Base-by-base conservation (phyloP, 2,113 vertebrate species). In the Mus musculus region DNA sequence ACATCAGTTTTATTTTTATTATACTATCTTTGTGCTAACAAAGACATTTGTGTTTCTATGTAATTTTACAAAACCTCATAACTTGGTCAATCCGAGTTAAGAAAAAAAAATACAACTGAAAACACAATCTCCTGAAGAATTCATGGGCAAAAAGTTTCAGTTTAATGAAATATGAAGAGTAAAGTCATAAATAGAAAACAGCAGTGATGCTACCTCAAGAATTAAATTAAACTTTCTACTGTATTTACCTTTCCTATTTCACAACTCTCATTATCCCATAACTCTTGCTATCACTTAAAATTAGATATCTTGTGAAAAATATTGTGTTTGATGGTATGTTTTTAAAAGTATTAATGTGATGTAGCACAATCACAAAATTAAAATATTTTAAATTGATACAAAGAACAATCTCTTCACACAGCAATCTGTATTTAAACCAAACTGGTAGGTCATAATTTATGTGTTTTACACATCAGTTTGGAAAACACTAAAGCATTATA, bases 171-270 rank as follows among this genome's bases (percentile, higher is more conserved):
- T 28, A 69, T 63, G n/a, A 75, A 76, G 17, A 87, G 12, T n/a
- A 90, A 12, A 82, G 13, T 73, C 63, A 95, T 10, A 92, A 90
- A 78, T 42, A 82, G 54, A 93, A 97, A 97, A 94, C 8, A 42
- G 8, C 56, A 95, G 56, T 78, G 9, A 7, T 82, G 54, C 56
- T 30, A 73, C 39, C 4, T 72, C 33, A 91, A 94, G 26, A n/a
- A 91, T 94, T 73, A 75, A 19, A 36, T 87, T 92, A 92, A 96
- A 63, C 28, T 91, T 69, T 91, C 36, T 20, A 95, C 42, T 93
- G 94, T 90, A 87, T 91, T 89, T 28, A 93, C 17, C 46, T 67
- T 89, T 14, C 67, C 69, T 80, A n/a, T 71, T 96, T 8, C 46
- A 92, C 49, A 95, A 89, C n/a, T 7, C 5, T 81, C n/a, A 94